Base-by-base conservation (phyloP, 2,797 vertebrate genomes). In the Salmo trutta region DNA sequence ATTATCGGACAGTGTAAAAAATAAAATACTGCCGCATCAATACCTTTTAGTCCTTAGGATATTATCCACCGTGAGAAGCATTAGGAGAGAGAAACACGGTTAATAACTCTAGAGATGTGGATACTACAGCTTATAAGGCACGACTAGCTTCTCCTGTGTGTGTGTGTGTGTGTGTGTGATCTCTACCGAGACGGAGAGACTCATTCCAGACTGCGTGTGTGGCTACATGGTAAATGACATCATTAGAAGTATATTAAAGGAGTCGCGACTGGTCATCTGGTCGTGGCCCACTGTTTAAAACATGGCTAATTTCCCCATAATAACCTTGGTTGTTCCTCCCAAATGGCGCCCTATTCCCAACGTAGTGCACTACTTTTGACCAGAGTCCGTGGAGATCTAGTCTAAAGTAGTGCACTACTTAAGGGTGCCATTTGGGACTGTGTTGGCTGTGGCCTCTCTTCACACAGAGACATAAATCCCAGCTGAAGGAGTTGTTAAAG, bases 241-340 rank as follows among this genome's bases (percentile, higher is more conserved):
- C 97, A 98, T 99, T 99, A 99, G 95, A 98, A 98, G 96, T 91
- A 97, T 97, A 99, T 99, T 99, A 99, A 97, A 95, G 36, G 93
- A 97, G 97, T 99, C 98, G 97, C 91, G 92, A 95, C 90, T 91
- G 95, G 95, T 91, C 92, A 77, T 95, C 90, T 91, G 95, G 95
- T 91, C 92, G 77, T 93, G 95, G 95, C 96, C 96, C 95, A 95
- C 95, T 91, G 93, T 96, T 98, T 98, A 98, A 98, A 98, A 95
- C 92, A 92, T 95, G 96, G 96, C 96, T 98, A 97, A 98, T 99
- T 99, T 98, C 93, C 87, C 83, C 93, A 95, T 97, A 95, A 96
- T 97, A 97, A 96, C 96, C 94, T 93, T 12, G 52, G 14, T 1
- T 1, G 52, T 1, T 3, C 3, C 8, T 2, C 52, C 15, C 14